A percentile compares a stretch with the other conserved stretches of the same genome.
Evolutionary conservation across 2,797 vertebrate species (phyloP).

Genomic region (Sebastes cheni): DNA sequence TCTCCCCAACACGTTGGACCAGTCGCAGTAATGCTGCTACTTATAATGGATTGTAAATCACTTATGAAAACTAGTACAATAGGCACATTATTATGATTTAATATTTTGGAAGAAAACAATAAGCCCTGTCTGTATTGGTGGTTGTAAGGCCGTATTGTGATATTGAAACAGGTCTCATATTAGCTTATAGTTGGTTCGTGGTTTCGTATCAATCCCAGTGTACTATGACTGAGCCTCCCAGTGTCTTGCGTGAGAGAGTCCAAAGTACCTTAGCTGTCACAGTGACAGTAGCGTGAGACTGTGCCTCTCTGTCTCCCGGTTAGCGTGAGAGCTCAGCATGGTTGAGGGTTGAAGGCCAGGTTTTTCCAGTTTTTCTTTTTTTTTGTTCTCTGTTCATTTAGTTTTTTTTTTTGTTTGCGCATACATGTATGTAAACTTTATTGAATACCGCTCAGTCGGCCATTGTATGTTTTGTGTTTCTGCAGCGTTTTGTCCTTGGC

Average conservation of each 20-base stretch:
- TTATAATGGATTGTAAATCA: not conserved
- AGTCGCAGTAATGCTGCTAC: not conserved
- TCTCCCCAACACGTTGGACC: not conserved
- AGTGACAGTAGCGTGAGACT: slow-evolving; percentile 83
- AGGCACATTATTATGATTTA: not conserved
- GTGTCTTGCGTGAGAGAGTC: slow-evolving; percentile 78
- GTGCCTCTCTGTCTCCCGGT: slow-evolving; percentile 69
- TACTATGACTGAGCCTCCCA: slow-evolving; percentile 42
- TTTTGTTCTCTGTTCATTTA: slow-evolving; percentile 72
- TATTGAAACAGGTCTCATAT: slow-evolving; percentile 13
- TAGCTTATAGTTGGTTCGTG: slow-evolving; percentile 19
- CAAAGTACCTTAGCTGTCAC: slow-evolving; percentile 73
- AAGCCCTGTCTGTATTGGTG: not conserved
- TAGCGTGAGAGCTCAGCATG: slow-evolving; percentile 84
- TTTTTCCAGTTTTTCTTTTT: slow-evolving; percentile 85
- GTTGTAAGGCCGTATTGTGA: not conserved
- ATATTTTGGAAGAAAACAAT: not conserved
- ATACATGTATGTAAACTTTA: slow-evolving; percentile 74
- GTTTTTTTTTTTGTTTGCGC: slow-evolving; percentile 52
- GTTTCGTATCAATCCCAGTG: slow-evolving; percentile 28
- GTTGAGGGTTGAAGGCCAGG: slow-evolving; percentile 82
- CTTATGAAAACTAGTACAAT: not conserved
- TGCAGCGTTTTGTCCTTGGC: slow-evolving; percentile 20
- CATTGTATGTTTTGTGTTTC: slow-evolving; percentile 38
- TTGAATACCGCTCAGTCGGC: slow-evolving; percentile 15